Conservation (phyloP, 2,113 vertebrate genomes). For the Probosciger aterrimus region DNA sequence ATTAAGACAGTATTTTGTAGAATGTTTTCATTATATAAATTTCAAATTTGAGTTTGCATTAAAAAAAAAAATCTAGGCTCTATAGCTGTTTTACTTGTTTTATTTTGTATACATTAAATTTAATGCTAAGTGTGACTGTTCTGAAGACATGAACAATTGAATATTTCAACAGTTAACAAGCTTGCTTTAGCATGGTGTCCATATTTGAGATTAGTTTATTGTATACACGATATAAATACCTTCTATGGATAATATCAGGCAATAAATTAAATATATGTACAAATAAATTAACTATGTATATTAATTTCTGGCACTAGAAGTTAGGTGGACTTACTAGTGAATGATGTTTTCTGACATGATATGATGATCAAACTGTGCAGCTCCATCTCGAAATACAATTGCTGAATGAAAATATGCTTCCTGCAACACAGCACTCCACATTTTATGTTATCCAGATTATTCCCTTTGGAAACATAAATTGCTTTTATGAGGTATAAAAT, state of each 20-base stretch:
- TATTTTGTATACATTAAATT: slow-evolving; percentile 25
- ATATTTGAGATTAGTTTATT: slow-evolving; percentile 38
- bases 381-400: slow-evolving; percentile 76
- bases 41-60: not conserved
- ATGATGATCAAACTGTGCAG: slow-evolving; percentile 77
- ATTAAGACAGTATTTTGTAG: slow-evolving; percentile 51
- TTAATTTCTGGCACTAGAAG: slow-evolving; percentile 73
- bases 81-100: not conserved
- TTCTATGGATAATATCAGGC: slow-evolving; percentile 44
- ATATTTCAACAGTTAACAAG: slow-evolving; percentile 57
- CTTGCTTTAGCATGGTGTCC: slow-evolving; percentile 27
- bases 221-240: slow-evolving; percentile 29
- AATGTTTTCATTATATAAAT: slow-evolving; percentile 49
- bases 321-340: slow-evolving; percentile 73
- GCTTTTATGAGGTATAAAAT: slow-evolving; percentile 88
- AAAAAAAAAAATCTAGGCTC: not conserved
- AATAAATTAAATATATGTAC: slow-evolving; percentile 65
- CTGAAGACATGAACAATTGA: slow-evolving; percentile 37
- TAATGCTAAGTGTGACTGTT: not conserved
- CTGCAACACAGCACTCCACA: slow-evolving; percentile 75
- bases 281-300: slow-evolving; percentile 72
- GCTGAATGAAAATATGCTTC: slow-evolving; percentile 81
- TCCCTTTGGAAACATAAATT: slow-evolving; percentile 87
- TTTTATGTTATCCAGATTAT: slow-evolving; percentile 82
- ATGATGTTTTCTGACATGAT: slow-evolving; percentile 72